Conservation (phyloP, 1,140 invertebrate genomes). For the Eumaeus atala region DNA sequence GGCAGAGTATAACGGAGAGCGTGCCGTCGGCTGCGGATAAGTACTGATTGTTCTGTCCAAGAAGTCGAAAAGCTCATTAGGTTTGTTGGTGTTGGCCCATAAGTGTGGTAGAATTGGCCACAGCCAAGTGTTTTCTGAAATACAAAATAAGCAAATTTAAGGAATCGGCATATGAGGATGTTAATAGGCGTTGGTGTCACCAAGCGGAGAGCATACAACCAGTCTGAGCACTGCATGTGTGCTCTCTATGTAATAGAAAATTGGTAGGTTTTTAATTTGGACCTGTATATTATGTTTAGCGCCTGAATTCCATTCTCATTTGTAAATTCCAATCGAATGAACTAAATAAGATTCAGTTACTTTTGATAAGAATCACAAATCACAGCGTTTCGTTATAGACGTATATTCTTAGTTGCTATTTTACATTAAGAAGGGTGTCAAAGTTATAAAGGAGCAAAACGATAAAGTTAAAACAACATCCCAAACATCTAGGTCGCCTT, state of each 20-base stretch:
- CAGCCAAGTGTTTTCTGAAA: constrained; percentile 79
- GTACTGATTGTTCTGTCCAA: constrained; percentile 65
- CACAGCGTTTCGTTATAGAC: no score
- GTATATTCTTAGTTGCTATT: no score
- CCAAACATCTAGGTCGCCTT: not conserved
- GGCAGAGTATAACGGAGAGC: constrained; percentile 80
- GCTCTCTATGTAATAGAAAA: no score
- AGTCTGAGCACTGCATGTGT: no score
- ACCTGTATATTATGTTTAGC: not conserved
- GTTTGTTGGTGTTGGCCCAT: constrained; percentile 78
- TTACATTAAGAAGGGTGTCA: constrained; percentile 1
- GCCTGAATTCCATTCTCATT: no score
- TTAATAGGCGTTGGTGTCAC: no score
- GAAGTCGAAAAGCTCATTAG: constrained; percentile 75
- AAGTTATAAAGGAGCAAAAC: constrained; percentile 3
- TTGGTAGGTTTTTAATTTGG: no score
- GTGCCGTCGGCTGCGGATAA: constrained; percentile 52
- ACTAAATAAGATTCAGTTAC: no score
- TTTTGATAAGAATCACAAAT: no score
- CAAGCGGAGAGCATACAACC: no score
- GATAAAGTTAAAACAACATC: not conserved
- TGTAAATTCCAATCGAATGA: no score
- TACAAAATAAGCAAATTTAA: constrained; percentile 10
- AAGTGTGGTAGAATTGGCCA: constrained; percentile 82
- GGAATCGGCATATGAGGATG: no score